Evolutionary conservation across 2,113 vertebrate genomes (phyloP).

Genomic region (Theristicus caerulescens): DNA sequence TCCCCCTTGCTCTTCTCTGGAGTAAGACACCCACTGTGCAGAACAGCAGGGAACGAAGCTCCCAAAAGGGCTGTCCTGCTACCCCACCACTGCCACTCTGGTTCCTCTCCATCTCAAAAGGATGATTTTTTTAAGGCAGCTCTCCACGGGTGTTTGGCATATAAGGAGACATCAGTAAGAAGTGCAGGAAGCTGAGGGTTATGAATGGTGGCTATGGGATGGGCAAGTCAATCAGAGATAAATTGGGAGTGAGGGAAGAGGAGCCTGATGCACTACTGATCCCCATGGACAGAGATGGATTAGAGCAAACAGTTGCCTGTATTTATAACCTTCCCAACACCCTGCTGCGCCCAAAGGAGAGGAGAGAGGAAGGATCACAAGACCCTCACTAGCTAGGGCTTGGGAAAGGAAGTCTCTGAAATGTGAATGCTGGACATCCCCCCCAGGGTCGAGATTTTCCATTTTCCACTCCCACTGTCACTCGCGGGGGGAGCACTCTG

Average conservation of each 20-base stretch:
- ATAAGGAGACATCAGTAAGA: background rate
- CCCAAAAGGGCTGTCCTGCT: background rate
- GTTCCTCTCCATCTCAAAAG: background rate
- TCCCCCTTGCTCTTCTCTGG: background rate
- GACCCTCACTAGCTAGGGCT: constrained; percentile 52
- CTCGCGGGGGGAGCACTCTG: background rate
- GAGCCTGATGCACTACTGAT: background rate
- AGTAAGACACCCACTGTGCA: background rate
- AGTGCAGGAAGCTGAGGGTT: background rate
- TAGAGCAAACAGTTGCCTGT: constrained; percentile 39
- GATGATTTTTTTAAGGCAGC: background rate
- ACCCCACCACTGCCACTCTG: background rate
- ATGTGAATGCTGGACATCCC: constrained; percentile 16
- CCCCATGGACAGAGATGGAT: background rate
- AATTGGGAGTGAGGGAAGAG: constrained; percentile 2
- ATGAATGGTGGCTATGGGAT: constrained; percentile 24
- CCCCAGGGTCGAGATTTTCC: constrained; percentile 37
- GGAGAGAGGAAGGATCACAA: constrained; percentile 51
- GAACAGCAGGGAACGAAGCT: background rate
- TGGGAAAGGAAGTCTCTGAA: constrained; percentile 68
- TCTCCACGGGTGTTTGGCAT: background rate
- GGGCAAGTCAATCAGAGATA: constrained; percentile 36
- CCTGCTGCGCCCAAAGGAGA: constrained; percentile 1
- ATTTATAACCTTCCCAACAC: constrained; percentile 51
- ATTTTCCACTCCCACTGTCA: background rate